Conservation (phyloP, 2,113 vertebrate genomes). For the Pachypanchax playfairii region DNA sequence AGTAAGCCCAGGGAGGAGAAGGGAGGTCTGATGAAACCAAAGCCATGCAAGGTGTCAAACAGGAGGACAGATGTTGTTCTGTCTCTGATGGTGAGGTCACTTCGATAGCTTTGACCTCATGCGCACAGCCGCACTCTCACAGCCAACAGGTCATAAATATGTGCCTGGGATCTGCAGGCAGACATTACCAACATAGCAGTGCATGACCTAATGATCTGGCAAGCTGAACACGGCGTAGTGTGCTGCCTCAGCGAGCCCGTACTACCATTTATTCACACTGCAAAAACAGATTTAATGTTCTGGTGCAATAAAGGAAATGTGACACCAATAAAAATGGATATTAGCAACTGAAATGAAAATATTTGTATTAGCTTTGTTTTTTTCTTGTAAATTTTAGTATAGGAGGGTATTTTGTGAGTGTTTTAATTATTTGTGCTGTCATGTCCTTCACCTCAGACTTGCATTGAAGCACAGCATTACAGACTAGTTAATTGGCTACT, state of each 20-base stretch:
- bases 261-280: conserved; percentile 57
- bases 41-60: conserved; percentile 74
- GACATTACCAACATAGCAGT: conserved; percentile 76
- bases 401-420: neutral
- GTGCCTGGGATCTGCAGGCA: conserved; percentile 67
- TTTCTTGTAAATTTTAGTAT: neutral
- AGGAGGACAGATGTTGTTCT: conserved; percentile 77
- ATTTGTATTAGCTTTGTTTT: neutral
- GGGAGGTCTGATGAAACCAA: conserved; percentile 68
- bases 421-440: conserved; percentile 11
- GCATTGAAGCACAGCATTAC: conserved; percentile 41
- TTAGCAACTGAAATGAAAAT: neutral
- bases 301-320: conserved; percentile 7
- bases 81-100: conserved; percentile 74
- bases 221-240: conserved; percentile 34
- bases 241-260: conserved; percentile 56
- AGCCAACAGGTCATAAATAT: conserved; percentile 79
- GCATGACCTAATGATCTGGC: conserved; percentile 79
- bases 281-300: conserved; percentile 34
- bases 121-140: conserved; percentile 60
- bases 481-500: conserved; percentile 56
- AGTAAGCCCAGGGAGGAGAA: conserved; percentile 49
- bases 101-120: conserved; percentile 78
- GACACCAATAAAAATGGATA: conserved; percentile 14
- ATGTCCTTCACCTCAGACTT: conserved; percentile 43